Conservation (phyloP, 2,797 vertebrate genomes). For the Sparus aurata region DNA sequence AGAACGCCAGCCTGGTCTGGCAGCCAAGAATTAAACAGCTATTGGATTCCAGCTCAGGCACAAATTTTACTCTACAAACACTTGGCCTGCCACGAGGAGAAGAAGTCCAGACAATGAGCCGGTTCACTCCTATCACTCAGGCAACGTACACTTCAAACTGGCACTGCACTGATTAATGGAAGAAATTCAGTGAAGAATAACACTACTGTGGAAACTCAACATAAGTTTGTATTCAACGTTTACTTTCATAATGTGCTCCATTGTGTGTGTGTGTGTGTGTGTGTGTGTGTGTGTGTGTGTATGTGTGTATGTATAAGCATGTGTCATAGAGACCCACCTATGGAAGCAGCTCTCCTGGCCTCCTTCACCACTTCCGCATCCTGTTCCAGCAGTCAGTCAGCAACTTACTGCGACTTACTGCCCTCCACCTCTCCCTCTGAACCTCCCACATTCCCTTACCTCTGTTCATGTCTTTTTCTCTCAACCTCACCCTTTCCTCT, state of each 20-base stretch:
- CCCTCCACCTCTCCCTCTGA: slow-evolving; percentile 63
- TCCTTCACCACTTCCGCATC: slow-evolving; percentile 82
- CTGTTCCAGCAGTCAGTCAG: slow-evolving; percentile 83
- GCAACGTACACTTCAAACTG: slow-evolving; percentile 23
- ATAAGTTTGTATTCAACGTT: slow-evolving; percentile 31
- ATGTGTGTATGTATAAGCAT: slow-evolving; percentile 20
- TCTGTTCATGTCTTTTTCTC: slow-evolving; percentile 51
- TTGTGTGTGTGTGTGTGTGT: slow-evolving; percentile 48
- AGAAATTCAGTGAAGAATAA: slow-evolving; percentile 48
- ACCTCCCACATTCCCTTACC: slow-evolving; percentile 60
- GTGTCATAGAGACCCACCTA: slow-evolving; percentile 70
- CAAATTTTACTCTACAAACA: slow-evolving; percentile 35
- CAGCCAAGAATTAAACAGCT: slow-evolving; percentile 60
- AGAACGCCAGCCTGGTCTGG: neutral
- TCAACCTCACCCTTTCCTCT: slow-evolving; percentile 60
- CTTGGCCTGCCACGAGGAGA: slow-evolving; percentile 32
- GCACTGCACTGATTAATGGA: slow-evolving; percentile 60
- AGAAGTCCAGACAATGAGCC: slow-evolving; percentile 42
- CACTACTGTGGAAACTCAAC: slow-evolving; percentile 53
- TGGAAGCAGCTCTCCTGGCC: slow-evolving; percentile 76
- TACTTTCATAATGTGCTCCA: slow-evolving; percentile 52
- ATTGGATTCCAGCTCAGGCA: slow-evolving; percentile 50
- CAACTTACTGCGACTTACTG: slow-evolving; percentile 65
- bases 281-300: slow-evolving; percentile 45
- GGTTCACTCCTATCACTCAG: neutral